Conservation (phyloP, 2,888 invertebrate genomes). For the Drosophila quinaria region DNA sequence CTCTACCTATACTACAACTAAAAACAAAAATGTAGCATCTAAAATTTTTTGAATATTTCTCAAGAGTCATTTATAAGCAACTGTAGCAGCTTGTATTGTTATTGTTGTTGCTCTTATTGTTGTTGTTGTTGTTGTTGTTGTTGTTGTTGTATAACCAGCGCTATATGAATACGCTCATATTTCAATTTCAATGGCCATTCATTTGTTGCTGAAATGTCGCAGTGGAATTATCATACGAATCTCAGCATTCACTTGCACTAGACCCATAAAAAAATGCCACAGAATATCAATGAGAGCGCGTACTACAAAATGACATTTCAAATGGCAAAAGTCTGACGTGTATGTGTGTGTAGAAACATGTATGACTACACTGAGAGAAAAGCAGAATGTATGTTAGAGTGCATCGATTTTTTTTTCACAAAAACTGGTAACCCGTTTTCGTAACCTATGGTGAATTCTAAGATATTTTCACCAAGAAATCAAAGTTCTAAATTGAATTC, state of each 20-base stretch:
- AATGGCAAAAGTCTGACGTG: conserved; percentile 48
- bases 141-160: conserved; percentile 9
- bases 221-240: conserved; percentile 55
- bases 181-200: conserved; percentile 59
- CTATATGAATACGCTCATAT: conserved; percentile 50
- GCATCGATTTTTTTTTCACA: no score
- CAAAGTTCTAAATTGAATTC: no score
- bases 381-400: no score
- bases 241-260: conserved; percentile 63
- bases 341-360: conserved; percentile 24
- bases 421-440: no score
- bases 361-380: conserved; percentile 38
- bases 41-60: conserved; percentile 50
- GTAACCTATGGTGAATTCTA: no score
- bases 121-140: conserved; percentile 10
- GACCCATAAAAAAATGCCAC: conserved; percentile 50
- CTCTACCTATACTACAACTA: conserved; percentile 13
- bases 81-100: conserved; percentile 32
- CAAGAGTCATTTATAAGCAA: conserved; percentile 52
- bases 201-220: conserved; percentile 67
- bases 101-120: conserved; percentile 16
- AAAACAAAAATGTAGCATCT: conserved; percentile 31
- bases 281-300: conserved; percentile 75
- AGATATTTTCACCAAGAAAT: no score
- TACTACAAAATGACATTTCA: conserved; percentile 68